Base-by-base conservation (phyloP, 1,140 invertebrate species). In the Philotrypesis tridentata region DNA sequence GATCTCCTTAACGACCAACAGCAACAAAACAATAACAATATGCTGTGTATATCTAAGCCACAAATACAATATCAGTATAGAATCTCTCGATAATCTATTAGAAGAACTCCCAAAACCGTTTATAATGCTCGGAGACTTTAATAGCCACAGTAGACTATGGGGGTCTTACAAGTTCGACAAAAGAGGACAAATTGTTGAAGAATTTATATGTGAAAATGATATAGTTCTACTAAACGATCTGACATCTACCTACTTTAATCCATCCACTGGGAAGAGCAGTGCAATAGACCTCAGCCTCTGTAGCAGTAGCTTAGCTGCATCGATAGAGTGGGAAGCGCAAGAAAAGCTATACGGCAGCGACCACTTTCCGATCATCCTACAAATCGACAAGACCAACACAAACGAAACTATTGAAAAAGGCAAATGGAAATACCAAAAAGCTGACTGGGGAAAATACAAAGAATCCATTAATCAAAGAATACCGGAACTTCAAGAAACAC, bases 131-230 rank as follows among this genome's bases (percentile, higher is more conserved):
- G 85, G 86, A 0, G 88, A 89, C 55, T 88, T 90, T 63, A 90
- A 89, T 48, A 86, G 85, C 27, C 88, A 89, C 55, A 89, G 88
- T 67, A 84, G 61, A 14, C 29, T n/a, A n/a, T 90, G 87, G 87
- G 88, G 86, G 14, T 88, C 86, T 27, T 33, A 84, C 6, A 83
- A 86, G 78, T 86, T 81, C 37, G 85, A 89, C 65, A 17, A 12
- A 12, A 82, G 87, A 83, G 87, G 87, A 67, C 84, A 83, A 83
- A 85, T 78, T 31, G 80, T 88, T 55, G 86, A 84, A 23, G 75
- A 87, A 1, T 63, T 83, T 67, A 60, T 75, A 88, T 8, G 87
- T 65, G 23, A 29, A 8, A 74, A 85, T 43, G 9, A 85, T 6
- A 37, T 86, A 2, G 40, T 89, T 60, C n/a, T 60, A 71, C 82